A percentile compares a stretch with the other conserved stretches of the same genome.
phyloP scores from a whole-genome alignment of 92 coral and sea anemone genomes.

The Zoanthus solanderi region DNA sequence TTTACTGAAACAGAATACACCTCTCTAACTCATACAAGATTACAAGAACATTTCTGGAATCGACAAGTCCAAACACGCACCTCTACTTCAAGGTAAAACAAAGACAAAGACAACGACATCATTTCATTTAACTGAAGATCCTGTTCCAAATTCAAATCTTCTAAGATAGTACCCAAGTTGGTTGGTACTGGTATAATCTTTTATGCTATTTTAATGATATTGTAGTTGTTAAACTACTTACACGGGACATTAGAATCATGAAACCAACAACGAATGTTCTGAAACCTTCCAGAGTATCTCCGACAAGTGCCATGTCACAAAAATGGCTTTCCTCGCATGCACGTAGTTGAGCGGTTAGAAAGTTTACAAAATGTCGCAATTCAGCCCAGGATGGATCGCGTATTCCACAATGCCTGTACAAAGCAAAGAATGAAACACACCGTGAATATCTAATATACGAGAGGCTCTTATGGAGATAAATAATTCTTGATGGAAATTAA shows the following conservation, averaged over 20 bases:
- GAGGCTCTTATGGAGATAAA: no score
- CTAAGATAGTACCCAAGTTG: no score
- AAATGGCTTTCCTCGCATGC: slow-evolving; percentile 86
- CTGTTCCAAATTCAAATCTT: not conserved
- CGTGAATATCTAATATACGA: no score
- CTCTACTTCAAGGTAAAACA: no score
- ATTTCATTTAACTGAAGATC: no score
- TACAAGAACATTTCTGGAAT: no score
- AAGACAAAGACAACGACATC: not conserved
- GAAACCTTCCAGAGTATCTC: slow-evolving; percentile 87
- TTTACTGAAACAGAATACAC: no score
- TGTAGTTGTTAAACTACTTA: slow-evolving; percentile 20
- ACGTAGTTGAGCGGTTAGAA: slow-evolving; percentile 85
- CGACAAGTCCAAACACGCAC: no score
- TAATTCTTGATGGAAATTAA: no score
- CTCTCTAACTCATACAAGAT: no score
- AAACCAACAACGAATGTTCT: slow-evolving; percentile 85
- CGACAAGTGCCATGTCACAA: slow-evolving; percentile 77
- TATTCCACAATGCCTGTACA: slow-evolving; percentile 83
- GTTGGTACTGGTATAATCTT: not conserved
- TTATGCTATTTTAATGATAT: not conserved
- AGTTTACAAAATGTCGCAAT: slow-evolving; percentile 82
- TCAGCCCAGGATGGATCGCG: slow-evolving; percentile 96
- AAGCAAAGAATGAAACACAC: no score
- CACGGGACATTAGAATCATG: slow-evolving; percentile 92